Evolutionary conservation across 2,888 invertebrate genomes (phyloP).

Genomic region (Catonia carolina): DNA sequence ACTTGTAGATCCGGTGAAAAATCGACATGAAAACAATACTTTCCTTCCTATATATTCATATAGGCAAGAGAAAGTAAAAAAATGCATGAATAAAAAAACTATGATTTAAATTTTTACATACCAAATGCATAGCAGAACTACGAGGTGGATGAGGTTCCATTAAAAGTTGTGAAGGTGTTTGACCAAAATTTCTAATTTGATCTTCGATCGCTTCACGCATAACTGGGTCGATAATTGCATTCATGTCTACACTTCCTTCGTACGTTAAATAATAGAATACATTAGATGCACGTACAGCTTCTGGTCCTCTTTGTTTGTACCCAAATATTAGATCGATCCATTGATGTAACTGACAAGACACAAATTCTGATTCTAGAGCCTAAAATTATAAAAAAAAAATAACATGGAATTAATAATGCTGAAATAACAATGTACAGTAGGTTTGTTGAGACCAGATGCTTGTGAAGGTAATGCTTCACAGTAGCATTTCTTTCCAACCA

Average conservation of each 20-base stretch:
- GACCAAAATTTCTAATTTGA: conserved; percentile 97
- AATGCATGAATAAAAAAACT: no score
- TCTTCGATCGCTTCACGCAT: conserved; percentile 90
- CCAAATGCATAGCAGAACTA: conserved; percentile 90
- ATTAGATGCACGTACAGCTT: conserved; percentile 95
- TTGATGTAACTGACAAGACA: conserved; percentile 98
- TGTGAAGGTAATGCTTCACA: no score
- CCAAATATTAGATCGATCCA: conserved; percentile 99
- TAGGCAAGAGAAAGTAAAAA: no score
- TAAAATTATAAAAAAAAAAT: no score
- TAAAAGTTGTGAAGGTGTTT: conserved; percentile 94
- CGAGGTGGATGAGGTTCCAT: conserved; percentile 98
- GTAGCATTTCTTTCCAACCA: no score
- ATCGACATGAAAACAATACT: no score
- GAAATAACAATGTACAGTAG: no score
- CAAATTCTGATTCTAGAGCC: conserved; percentile 98
- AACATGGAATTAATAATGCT: no score
- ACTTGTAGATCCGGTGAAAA: no score
- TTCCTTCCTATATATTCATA: no score
- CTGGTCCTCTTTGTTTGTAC: conserved; percentile 98
- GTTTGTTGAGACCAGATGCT: no score
- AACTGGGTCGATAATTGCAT: conserved; percentile 79
- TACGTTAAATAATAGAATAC: conserved; percentile 99
- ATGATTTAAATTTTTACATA: no score
- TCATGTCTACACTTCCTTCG: conserved; percentile 93